Evolutionary conservation across 2,797 vertebrate genomes (phyloP), one percentile per base, ranked within the genome.

Genomic region (Cossypha niveicapilla): DNA sequence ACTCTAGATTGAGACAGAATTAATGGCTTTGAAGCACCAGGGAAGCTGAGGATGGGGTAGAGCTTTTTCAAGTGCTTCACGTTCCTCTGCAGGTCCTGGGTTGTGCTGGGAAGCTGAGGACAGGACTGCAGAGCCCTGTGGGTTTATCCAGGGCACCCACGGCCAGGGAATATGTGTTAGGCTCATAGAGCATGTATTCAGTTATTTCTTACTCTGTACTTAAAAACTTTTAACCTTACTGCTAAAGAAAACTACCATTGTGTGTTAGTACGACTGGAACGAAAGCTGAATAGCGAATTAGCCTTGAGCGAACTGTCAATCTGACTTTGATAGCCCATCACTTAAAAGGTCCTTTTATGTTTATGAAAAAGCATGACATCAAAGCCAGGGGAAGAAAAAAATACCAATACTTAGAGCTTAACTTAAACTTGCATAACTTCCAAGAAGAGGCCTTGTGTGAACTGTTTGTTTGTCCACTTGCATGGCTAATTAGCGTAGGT

Each of bases 201-300:
- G 73, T 94, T 94, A 68, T 91, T 97, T 98, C 95, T 93, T 86
- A 61, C 77, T 88, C 95, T 60, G 97, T 98, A 91, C 97, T 97
- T 87, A 93, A 96, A 87, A 96, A 96, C 97, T 98, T 98, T 98
- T 98, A 97, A 97, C 96, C 96, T 79, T 96, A 97, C 78, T 94
- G 88, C 97, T 98, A 97, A 98, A 98, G 98, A 99, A 98, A 99
- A 99, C 99, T 98, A 97, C 97, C 98, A 98, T 98, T 98, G 99
- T 98, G 98, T 98, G 97, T 98, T 98, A 97, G 98, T 98, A 98
- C 34, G 97, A 98, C 98, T 98, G 98, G 98, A 99, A 99, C 98
- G 98, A 99, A 99, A 99, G 98, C 98, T 99, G 98, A 99, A 99
- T 99, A 98, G 98, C 96, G 95, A 98, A 96, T 97, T 98, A 94